Evolutionary conservation across 2,888 invertebrate species (phyloP).

Genomic region (Gryllus longicercus): DNA sequence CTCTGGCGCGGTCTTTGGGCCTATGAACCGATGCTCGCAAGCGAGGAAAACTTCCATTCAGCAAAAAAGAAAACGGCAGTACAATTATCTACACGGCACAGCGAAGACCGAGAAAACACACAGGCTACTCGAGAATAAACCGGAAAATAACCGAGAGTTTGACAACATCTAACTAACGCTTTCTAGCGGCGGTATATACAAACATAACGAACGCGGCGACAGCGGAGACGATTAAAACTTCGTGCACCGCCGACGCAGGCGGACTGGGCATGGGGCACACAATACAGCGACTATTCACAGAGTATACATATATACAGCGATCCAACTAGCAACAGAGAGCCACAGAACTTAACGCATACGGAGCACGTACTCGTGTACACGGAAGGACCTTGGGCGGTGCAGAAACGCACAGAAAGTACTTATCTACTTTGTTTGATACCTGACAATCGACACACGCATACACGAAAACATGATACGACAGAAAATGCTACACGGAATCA

Average conservation of each 20-base stretch:
- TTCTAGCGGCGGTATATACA: not conserved
- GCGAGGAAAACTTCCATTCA: no score
- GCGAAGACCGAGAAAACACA: not conserved
- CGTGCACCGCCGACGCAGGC: not conserved
- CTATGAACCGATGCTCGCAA: no score
- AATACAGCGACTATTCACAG: not conserved
- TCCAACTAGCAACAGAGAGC: not conserved
- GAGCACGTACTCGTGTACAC: not conserved
- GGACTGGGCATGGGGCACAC: constrained; percentile 17
- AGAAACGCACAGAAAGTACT: not conserved
- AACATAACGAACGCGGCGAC: not conserved
- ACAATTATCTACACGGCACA: no score
- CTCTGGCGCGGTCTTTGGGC: not conserved
- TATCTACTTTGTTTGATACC: not conserved
- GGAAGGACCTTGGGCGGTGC: not conserved
- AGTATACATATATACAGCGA: not conserved
- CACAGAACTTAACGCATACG: not conserved
- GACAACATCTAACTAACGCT: not conserved
- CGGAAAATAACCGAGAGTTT: not conserved
- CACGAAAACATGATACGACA: not conserved
- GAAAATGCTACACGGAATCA: no score
- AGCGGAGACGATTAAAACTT: not conserved
- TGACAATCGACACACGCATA: not conserved
- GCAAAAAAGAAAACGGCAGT: no score
- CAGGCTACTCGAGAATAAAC: not conserved